A percentile compares a stretch with the other conserved stretches of the same genome.
Conservation (phyloP, 2,113 vertebrate species). For the Australoheros scitulus region DNA sequence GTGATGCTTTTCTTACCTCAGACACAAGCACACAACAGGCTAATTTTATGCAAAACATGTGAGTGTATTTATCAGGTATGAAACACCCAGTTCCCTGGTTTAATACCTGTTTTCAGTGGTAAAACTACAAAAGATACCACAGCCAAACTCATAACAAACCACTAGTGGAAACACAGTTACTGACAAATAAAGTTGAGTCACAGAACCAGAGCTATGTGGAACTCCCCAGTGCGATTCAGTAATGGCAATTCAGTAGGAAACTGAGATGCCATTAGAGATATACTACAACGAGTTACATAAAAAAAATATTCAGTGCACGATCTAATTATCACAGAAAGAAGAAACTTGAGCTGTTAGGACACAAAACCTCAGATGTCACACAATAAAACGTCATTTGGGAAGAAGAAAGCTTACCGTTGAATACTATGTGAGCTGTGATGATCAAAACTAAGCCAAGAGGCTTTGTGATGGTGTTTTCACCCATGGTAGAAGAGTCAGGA, state of each 20-base stretch:
- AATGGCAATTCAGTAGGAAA: neutral
- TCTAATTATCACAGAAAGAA: neutral
- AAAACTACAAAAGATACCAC: neutral
- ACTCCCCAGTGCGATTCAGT: neutral
- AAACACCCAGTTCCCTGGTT: neutral
- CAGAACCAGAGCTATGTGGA: neutral
- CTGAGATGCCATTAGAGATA: neutral
- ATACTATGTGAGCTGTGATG: conserved; percentile 39
- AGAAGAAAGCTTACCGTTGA: conserved; percentile 58
- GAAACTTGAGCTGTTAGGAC: neutral
- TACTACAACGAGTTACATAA: neutral
- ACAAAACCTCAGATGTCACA: neutral
- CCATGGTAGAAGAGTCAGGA: conserved; percentile 33
- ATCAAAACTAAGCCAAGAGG: conserved; percentile 47
- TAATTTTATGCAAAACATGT: neutral
- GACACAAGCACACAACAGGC: neutral
- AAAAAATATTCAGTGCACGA: neutral
- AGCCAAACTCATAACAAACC: neutral
- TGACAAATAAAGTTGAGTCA: neutral
- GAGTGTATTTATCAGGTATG: neutral
- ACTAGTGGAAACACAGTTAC: neutral
- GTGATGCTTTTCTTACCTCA: neutral
- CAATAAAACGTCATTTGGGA: neutral
- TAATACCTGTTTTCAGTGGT: neutral
- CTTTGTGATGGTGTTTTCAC: conserved; percentile 16